Evolutionary conservation across 2,797 vertebrate genomes (phyloP).

Genomic region (Oceanodroma leucorhoa): DNA sequence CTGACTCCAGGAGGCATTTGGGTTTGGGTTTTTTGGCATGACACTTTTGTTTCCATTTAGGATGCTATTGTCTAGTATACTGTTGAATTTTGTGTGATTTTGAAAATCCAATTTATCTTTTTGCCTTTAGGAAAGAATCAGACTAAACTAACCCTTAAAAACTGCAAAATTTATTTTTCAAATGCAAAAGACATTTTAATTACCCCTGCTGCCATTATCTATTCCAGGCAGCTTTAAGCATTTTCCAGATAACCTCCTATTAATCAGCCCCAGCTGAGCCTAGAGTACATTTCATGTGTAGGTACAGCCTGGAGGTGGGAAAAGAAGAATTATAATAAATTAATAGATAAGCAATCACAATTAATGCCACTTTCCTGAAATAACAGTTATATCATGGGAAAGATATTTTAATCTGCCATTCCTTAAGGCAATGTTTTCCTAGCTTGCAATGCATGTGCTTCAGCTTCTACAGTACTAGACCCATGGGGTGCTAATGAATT

Average conservation of each 20-base stretch:
- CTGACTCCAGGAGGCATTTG: not conserved
- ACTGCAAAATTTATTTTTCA: constrained; percentile 63
- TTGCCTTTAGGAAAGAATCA: constrained; percentile 54
- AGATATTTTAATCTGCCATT: constrained; percentile 82
- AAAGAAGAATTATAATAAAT: constrained; percentile 81
- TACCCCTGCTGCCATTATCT: constrained; percentile 78
- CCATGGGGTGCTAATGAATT: constrained; percentile 94
- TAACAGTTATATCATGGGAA: constrained; percentile 80
- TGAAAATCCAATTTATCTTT: constrained; percentile 32
- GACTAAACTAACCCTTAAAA: constrained; percentile 55
- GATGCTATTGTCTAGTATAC: not conserved
- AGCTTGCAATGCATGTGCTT: constrained; percentile 78
- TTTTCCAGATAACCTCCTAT: constrained; percentile 77
- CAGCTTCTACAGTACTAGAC: constrained; percentile 78
- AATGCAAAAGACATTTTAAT: constrained; percentile 77
- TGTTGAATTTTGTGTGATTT: constrained; percentile 3
- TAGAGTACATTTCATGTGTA: constrained; percentile 73
- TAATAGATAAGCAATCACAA: constrained; percentile 85
- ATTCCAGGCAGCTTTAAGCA: constrained; percentile 75
- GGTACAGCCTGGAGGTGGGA: constrained; percentile 79
- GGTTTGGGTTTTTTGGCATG: not conserved
- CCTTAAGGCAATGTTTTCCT: constrained; percentile 80
- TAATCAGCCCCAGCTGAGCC: constrained; percentile 80
- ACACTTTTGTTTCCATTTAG: not conserved
- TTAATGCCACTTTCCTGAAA: constrained; percentile 79